Conservation (phyloP, 2,888 invertebrate genomes). For the Amiota minor region DNA sequence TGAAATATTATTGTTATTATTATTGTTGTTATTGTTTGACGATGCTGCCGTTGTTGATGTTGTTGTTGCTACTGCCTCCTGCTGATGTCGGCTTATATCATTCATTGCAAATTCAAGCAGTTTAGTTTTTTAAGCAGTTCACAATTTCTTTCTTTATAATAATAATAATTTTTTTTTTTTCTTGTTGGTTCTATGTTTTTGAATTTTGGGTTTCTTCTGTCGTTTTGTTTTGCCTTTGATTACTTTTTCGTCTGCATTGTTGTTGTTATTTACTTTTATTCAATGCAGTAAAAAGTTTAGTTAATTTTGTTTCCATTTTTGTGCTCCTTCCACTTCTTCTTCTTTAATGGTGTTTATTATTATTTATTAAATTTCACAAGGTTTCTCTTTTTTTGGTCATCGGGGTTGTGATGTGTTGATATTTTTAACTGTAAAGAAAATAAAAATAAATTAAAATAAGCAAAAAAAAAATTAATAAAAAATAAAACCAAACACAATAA, state of each 20-base stretch:
- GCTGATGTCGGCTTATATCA: slow-evolving; percentile 62
- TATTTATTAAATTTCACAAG: not conserved
- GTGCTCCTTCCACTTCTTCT: not conserved
- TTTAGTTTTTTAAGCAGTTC: not conserved
- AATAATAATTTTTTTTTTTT: not conserved
- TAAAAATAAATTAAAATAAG: no score
- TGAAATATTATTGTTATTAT: not conserved
- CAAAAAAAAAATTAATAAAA: no score
- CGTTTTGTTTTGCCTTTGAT: not conserved
- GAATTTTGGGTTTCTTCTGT: not conserved
- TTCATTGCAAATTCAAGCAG: slow-evolving; percentile 50
- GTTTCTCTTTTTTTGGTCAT: no score
- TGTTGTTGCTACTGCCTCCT: slow-evolving; percentile 66
- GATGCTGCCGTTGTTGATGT: slow-evolving; percentile 51
- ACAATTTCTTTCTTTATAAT: not conserved
- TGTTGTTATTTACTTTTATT: not conserved
- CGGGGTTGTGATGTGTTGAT: no score
- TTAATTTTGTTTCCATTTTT: not conserved
- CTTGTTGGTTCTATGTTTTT: not conserved
- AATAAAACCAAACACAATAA: no score
- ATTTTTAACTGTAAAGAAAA: no score
- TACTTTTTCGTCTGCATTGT: not conserved
- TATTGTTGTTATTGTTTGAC: slow-evolving; percentile 35
- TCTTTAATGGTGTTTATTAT: not conserved
- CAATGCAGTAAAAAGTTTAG: not conserved